Evolutionary conservation across 2,888 invertebrate genomes (phyloP), one percentile per base, ranked within the genome.

Genomic region (Minunthozetes semirufus): DNA sequence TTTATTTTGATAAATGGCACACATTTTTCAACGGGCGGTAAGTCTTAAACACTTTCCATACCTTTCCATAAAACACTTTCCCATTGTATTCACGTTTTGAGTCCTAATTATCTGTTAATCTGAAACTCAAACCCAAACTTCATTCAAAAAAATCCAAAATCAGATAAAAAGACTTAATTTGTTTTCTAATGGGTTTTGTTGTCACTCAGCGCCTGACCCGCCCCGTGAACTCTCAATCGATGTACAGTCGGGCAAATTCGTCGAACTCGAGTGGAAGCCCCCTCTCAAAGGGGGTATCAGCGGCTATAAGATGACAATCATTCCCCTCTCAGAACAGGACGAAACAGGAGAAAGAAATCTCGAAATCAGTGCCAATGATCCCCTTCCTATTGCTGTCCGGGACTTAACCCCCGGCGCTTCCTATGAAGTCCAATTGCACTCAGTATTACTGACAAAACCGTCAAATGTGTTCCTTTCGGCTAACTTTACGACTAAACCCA

Each of bases 401-500:
- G 93, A 94, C 80, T 87, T 94, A 78, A 90, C 89, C 73, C 91
- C 94, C 17, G 94, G 94, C 79, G 94, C 93, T 78, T 92, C 92
- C 50, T 94, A 94, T 83, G 93, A 94, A 85, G 89, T 94, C 78
- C 93, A 94, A 83, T 89, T 94, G 63, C 93, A 89, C 84, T 92
- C 94, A 77, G 89, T 93, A 79, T 92, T 92, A 82, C 92, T 93
- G 83, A 89, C 89, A 81, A 94, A 93, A 85, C 93, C 94, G 27
- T 80, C 80, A 1, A 74, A 76, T 84, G 92, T 33, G 33, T 33
- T 79, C 72, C 72, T 93, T 73, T 92, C 93, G 79, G 87, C 91
- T 80, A 94, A 94, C 84, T 94, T 94, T 83, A 94, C 94, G 78
- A 94, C 94, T 81, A 92, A 93, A 84, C 94, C 94, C 25, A 94